Percentiles rank a stretch among this genome's conserved stretches.
Evolutionary conservation across 2,797 vertebrate genomes (phyloP).

Genomic region (Parauchenoglanis punctatus): DNA sequence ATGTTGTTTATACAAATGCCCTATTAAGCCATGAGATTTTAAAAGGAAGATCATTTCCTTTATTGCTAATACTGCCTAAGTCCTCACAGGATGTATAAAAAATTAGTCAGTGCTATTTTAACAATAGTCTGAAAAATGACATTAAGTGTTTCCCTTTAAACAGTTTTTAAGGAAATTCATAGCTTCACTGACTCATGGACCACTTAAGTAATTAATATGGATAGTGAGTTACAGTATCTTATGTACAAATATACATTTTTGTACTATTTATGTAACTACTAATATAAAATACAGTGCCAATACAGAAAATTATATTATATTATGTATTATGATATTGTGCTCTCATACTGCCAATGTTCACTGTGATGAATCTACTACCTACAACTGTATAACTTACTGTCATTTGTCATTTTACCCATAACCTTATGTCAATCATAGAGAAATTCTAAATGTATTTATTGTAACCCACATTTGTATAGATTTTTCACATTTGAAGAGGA

Average conservation of each 20-base stretch:
- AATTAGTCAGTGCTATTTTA: neutral
- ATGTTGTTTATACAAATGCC: neutral
- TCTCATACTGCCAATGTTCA: slow-evolving; percentile 16
- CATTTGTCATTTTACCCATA: slow-evolving; percentile 15
- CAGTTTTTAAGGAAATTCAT: neutral
- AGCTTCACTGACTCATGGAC: neutral
- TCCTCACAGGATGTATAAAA: neutral
- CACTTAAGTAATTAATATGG: neutral
- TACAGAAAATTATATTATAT: neutral
- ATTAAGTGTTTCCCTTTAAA: slow-evolving; percentile 12
- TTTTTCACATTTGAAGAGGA: neutral
- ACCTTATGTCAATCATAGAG: neutral
- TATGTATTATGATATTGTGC: neutral
- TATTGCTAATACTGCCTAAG: neutral
- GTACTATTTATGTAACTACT: neutral
- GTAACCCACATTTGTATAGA: neutral
- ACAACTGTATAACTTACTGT: slow-evolving; percentile 14
- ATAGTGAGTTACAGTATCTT: neutral
- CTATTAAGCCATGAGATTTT: slow-evolving; percentile 11
- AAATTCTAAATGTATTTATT: neutral
- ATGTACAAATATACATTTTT: slow-evolving; percentile 3
- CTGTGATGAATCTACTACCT: slow-evolving; percentile 16
- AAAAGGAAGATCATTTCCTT: neutral
- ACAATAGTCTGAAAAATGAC: neutral
- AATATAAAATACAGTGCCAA: slow-evolving; percentile 3